These are phyloP conservation scores for Rhabdomys pumilio DNA, from an alignment of 2,797 vertebrate genomes.

Conservation along the genomic window DNA sequence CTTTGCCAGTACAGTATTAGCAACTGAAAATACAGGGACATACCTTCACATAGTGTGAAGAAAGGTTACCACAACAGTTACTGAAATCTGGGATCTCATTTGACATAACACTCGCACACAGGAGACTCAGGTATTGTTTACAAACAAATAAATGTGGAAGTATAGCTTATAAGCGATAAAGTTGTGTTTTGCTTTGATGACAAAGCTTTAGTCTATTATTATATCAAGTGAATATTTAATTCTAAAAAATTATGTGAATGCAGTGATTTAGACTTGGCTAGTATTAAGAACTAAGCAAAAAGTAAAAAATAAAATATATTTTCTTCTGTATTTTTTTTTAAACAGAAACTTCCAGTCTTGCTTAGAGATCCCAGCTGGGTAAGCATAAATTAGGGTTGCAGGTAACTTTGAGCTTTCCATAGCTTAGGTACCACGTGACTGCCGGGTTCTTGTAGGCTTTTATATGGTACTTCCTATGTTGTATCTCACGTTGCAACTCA, in stretches of 20 bases:
- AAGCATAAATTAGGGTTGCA: slow-evolving; percentile 18
- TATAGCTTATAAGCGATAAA: background rate
- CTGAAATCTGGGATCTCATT: background rate
- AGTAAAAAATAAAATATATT: background rate
- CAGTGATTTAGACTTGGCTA: slow-evolving; percentile 43
- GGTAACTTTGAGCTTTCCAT: background rate
- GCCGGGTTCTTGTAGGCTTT: background rate
- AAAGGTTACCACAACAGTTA: background rate
- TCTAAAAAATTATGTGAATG: slow-evolving; percentile 34
- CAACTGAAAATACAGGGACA: background rate
- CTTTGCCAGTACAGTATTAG: background rate
- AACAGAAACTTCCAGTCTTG: slow-evolving; percentile 68
- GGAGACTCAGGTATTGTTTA: background rate
- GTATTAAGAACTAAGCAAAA: slow-evolving; percentile 45
- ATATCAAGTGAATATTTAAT: slow-evolving; percentile 29
- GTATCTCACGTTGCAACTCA: background rate
- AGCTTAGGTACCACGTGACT: background rate
- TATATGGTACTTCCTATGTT: background rate
- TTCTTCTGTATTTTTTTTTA: background rate
- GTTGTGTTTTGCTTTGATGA: slow-evolving; percentile 11
- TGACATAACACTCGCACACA: background rate
- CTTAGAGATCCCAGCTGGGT: slow-evolving; percentile 39
- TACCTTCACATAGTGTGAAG: background rate
- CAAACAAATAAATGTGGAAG: background rate
- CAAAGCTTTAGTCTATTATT: slow-evolving; percentile 26